Conservation (phyloP, 2,888 invertebrate species). For the Xylocampa areola region DNA sequence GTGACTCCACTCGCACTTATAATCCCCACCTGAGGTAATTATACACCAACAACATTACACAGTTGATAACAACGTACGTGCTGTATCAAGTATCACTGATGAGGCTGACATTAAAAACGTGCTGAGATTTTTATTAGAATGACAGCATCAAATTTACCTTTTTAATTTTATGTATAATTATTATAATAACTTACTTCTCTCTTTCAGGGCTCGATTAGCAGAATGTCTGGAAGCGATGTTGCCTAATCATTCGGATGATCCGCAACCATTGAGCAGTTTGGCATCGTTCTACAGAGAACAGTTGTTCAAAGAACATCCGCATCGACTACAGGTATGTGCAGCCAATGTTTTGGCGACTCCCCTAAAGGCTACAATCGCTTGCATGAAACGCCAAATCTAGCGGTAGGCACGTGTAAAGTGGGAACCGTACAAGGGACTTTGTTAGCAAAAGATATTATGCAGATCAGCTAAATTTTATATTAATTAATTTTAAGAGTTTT, state of each 20-base stretch:
- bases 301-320: constrained; percentile 94
- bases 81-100: too few species aligned
- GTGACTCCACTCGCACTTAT: constrained; percentile 93
- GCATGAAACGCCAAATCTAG: too few species aligned
- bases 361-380: too few species aligned
- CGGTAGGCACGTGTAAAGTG: too few species aligned
- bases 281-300: constrained; percentile 91
- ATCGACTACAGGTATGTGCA: constrained; percentile 91
- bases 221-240: constrained; percentile 96
- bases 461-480: too few species aligned
- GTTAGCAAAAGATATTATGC: too few species aligned
- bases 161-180: too few species aligned
- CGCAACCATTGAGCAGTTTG: constrained; percentile 78
- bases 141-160: too few species aligned
- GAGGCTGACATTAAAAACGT: too few species aligned
- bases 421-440: too few species aligned
- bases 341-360: neutral
- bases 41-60: neutral
- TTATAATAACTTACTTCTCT: neutral
- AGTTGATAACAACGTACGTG: neutral
- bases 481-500: too few species aligned
- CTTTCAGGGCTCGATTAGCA: constrained; percentile 94
- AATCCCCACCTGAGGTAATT: constrained; percentile 95
- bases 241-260: constrained; percentile 92
- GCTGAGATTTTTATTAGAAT: too few species aligned